Percentiles rank a stretch among this genome's conserved stretches.
These are phyloP conservation scores for Aphidoletes aphidimyza DNA, from an alignment of 2,888 invertebrate species.

Conservation along the genomic window DNA sequence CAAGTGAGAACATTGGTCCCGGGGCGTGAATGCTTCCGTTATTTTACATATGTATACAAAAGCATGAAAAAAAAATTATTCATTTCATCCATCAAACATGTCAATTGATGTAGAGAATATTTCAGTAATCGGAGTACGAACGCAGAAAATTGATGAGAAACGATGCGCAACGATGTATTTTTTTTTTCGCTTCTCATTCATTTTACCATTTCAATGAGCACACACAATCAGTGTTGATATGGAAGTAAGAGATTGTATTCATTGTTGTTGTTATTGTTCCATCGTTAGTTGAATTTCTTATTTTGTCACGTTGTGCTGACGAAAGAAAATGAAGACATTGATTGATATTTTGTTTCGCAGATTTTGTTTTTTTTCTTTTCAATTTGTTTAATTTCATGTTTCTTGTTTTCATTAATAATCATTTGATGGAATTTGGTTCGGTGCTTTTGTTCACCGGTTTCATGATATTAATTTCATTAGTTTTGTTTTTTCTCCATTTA, in stretches of 20 bases:
- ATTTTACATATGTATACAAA: background rate
- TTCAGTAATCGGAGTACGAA: background rate
- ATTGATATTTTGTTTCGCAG: background rate
- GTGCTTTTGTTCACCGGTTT: constrained; percentile 6
- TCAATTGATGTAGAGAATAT: constrained; percentile 24
- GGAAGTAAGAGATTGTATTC: no score
- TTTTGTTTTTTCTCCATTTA: background rate
- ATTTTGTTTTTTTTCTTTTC: no score
- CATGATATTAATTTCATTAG: background rate
- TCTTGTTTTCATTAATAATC: constrained; percentile 2
- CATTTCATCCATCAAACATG: constrained; percentile 21
- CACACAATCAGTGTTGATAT: no score
- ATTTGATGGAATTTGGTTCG: background rate
- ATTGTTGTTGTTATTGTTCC: no score
- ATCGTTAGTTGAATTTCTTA: no score
- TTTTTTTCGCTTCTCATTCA: no score
- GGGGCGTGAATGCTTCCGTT: no score
- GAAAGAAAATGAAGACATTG: background rate
- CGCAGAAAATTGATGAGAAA: background rate
- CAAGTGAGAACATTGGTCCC: background rate
- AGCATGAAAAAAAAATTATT: background rate
- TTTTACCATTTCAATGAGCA: no score
- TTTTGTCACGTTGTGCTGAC: no score
- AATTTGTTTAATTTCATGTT: constrained; percentile 19
- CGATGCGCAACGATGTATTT: background rate